phyloP scores from a whole-genome alignment of 2,113 vertebrate species.

The Taxidea taxus region DNA sequence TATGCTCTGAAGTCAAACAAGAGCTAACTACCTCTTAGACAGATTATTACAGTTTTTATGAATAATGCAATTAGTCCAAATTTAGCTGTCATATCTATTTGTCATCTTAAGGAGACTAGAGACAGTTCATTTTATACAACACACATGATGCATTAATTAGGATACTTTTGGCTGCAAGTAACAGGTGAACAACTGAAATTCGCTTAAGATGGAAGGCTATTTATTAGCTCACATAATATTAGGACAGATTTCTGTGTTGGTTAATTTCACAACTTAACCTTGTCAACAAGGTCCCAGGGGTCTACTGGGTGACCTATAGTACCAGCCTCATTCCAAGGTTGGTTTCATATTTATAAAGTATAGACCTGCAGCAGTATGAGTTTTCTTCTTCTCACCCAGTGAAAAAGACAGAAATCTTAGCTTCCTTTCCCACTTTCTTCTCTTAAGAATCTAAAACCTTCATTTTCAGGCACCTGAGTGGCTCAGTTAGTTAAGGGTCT shows the following conservation, averaged over 20 bases:
- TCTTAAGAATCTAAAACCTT: background rate
- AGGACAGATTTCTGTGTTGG: background rate
- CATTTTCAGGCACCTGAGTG: background rate
- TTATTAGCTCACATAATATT: background rate
- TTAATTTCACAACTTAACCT: background rate
- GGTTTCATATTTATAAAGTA: background rate
- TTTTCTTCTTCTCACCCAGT: background rate
- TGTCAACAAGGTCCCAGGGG: background rate
- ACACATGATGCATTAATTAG: background rate
- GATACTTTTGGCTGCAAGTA: background rate
- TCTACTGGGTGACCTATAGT: background rate
- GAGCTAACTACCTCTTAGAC: background rate
- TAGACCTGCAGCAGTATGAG: background rate
- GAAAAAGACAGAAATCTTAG: background rate
- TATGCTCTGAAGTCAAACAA: background rate
- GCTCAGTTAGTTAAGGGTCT: background rate
- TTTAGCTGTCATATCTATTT: background rate
- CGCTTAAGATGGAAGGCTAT: background rate
- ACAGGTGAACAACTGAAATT: background rate
- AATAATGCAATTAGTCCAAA: background rate
- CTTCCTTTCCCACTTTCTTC: background rate
- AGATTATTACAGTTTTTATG: background rate
- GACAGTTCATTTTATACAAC: background rate
- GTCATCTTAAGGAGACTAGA: background rate
- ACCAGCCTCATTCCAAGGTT: background rate